Evolutionary conservation across 2,797 vertebrate species (phyloP).

Genomic region (Acanthurus lineatus): DNA sequence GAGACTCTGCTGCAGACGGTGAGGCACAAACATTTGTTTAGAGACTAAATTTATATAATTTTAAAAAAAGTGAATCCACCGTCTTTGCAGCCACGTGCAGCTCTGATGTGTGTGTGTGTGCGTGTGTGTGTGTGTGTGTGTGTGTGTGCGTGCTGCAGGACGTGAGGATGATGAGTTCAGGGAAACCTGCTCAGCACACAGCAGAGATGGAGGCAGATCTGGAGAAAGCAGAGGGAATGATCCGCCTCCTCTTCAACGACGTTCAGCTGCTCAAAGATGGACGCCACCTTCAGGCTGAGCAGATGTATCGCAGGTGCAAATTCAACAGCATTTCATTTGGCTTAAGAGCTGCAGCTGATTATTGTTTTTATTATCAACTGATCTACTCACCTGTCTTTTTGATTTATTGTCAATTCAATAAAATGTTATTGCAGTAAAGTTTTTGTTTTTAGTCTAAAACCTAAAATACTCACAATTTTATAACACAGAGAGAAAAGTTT

Average conservation of each 20-base stretch:
- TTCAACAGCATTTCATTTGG: not conserved
- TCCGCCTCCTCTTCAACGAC: conserved; percentile 91
- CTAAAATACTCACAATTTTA: too few species aligned
- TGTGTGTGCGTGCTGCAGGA: conserved; percentile 80
- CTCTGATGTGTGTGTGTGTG: not conserved
- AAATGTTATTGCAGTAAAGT: not conserved
- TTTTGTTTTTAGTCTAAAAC: not conserved
- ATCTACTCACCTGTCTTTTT: not conserved
- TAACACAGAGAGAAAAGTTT: too few species aligned
- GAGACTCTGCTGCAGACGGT: conserved; percentile 93
- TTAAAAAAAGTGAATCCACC: too few species aligned
- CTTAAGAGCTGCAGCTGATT: not conserved
- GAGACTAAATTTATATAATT: fast-evolving
- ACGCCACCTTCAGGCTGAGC: conserved; percentile 93
- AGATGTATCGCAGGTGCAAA: conserved; percentile 93
- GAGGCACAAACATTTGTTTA: conserved; percentile 59
- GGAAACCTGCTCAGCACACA: conserved; percentile 85
- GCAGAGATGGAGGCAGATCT: conserved; percentile 90
- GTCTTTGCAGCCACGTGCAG: fast-evolving
- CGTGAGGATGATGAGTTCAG: conserved; percentile 85
- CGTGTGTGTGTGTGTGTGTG: too few species aligned
- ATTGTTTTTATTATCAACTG: not conserved
- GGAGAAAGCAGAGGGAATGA: conserved; percentile 91
- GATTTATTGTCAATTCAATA: not conserved
- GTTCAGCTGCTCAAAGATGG: conserved; percentile 94